Conservation (phyloP, 2,888 invertebrate genomes). For the Eupeodes latifasciatus region DNA sequence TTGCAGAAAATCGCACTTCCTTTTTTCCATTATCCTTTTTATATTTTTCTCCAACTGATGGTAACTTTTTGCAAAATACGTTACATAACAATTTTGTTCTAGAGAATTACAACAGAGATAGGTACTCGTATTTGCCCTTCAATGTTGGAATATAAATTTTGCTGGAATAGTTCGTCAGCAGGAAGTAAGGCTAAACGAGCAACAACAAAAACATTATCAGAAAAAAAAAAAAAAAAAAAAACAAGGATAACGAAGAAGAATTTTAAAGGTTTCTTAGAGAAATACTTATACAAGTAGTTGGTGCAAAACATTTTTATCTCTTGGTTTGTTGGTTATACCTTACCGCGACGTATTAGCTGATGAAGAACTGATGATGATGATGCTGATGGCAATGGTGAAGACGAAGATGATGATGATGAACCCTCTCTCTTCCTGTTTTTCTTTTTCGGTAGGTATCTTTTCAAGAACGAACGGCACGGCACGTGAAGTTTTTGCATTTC, state of each 20-base stretch:
- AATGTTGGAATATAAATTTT: slow-evolving; percentile 42
- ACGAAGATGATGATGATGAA: background rate
- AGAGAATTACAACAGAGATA: slow-evolving; percentile 23
- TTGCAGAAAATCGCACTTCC: slow-evolving; percentile 54
- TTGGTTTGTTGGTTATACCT: slow-evolving; percentile 4
- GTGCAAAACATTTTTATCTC: slow-evolving; percentile 48
- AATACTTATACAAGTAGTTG: slow-evolving; percentile 40
- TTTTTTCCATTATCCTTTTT: background rate
- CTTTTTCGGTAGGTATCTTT: background rate
- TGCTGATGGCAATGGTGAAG: slow-evolving; percentile 8
- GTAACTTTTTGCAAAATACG: slow-evolving; percentile 48
- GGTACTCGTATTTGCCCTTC: slow-evolving; percentile 53
- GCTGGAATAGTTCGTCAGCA: slow-evolving; percentile 47
- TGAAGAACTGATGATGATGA: background rate
- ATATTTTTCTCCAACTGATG: slow-evolving; percentile 32
- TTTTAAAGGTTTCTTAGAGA: slow-evolving; percentile 47
- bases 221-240: background rate
- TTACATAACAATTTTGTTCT: slow-evolving; percentile 67
- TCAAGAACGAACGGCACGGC: slow-evolving; percentile 24
- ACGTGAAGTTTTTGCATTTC: slow-evolving; percentile 64
- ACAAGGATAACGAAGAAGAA: background rate
- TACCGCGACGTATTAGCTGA: background rate
- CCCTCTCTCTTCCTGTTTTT: background rate
- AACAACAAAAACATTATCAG: too few relatives aligned
- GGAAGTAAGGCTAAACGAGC: slow-evolving; percentile 50